Conservation (phyloP, 2,113 vertebrate species). For the Galemys pyrenaicus region DNA sequence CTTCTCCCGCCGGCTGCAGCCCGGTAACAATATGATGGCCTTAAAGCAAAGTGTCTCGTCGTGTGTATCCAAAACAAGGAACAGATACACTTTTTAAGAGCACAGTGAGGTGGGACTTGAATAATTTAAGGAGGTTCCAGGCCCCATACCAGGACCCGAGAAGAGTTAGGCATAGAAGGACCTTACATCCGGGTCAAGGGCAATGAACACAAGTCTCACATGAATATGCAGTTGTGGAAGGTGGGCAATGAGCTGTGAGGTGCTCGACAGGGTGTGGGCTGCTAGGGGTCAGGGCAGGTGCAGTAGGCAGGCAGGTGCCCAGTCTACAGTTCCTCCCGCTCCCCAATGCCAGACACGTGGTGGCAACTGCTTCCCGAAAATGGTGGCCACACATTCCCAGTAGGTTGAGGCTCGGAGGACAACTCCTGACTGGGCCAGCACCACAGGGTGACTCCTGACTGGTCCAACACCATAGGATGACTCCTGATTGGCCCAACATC, state of each 20-base stretch:
- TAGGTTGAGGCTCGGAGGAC: not conserved
- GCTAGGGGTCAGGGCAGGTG: not conserved
- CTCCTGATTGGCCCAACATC: not conserved
- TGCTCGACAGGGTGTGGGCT: not conserved
- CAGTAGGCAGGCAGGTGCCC: not conserved
- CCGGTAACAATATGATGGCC: too few species aligned
- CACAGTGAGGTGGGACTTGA: not conserved
- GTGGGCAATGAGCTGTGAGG: rapidly evolving
- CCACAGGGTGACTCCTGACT: not conserved
- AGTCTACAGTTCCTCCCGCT: too few species aligned
- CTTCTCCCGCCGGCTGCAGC: too few species aligned
- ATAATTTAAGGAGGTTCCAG: not conserved
- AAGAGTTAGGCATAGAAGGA: too few species aligned
- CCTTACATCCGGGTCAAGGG: rapidly evolving
- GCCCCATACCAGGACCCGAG: not conserved
- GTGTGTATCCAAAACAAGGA: not conserved
- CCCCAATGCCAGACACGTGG: not conserved
- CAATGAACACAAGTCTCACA: too few species aligned
- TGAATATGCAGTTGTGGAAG: not conserved
- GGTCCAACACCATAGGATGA: not conserved
- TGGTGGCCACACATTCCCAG: not conserved
- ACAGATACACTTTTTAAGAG: not conserved
- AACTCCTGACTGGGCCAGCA: too few species aligned
- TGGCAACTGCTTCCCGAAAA: not conserved
- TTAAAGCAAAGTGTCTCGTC: not conserved